Evolutionary conservation across 2,113 vertebrate species (phyloP).

Genomic region (Addax nasomaculatus): DNA sequence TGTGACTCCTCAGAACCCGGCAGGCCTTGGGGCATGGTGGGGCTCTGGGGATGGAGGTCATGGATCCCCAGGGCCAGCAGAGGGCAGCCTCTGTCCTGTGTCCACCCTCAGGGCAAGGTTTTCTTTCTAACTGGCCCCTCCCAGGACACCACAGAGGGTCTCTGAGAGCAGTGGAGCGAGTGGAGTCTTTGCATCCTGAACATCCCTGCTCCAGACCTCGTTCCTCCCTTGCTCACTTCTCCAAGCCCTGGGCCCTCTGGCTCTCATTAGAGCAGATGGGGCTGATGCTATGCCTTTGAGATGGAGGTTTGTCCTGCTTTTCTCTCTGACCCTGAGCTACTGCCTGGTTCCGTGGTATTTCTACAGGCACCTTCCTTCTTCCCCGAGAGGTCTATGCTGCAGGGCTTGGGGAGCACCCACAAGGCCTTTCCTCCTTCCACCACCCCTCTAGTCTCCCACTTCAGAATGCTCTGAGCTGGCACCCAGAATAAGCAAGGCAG

Average conservation of each 20-base stretch:
- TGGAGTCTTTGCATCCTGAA: neutral
- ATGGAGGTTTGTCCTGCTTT: neutral
- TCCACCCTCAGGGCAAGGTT: neutral
- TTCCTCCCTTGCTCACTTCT: fast-evolving
- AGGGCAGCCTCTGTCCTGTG: slow-evolving; percentile 13
- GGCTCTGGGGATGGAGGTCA: neutral
- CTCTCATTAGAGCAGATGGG: neutral
- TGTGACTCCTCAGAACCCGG: neutral
- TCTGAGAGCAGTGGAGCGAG: neutral
- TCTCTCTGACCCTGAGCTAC: neutral
- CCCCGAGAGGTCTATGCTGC: neutral
- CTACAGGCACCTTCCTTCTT: neutral
- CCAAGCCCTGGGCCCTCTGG: neutral
- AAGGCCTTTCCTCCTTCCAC: neutral
- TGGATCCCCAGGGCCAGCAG: neutral
- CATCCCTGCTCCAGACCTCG: neutral
- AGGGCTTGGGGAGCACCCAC: neutral
- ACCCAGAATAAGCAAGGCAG: neutral
- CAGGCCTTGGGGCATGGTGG: neutral
- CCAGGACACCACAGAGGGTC: fast-evolving
- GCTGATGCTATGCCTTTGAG: neutral
- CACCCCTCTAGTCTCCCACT: too few species aligned
- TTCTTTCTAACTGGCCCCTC: neutral
- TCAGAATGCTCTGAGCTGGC: neutral
- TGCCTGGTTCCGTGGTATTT: neutral